Evolutionary conservation across 2,113 vertebrate species (phyloP).

Genomic region (Lonchura striata): DNA sequence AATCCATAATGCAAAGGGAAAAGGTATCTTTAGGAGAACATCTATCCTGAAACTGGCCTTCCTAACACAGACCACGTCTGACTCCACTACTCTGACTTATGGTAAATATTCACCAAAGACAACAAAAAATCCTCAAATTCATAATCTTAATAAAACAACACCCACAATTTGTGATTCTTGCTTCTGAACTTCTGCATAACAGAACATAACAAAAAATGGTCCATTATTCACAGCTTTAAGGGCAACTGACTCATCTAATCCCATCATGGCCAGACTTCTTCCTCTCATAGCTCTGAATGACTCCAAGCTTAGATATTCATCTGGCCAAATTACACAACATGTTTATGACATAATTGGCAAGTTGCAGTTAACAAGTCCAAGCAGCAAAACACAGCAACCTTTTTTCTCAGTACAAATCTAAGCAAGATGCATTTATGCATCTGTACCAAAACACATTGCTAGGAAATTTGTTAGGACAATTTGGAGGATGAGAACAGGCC

Average conservation of each 20-base stretch:
- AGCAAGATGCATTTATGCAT: neutral
- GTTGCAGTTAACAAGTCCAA: neutral
- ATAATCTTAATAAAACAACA: neutral
- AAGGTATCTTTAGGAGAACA: neutral
- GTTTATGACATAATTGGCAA: neutral
- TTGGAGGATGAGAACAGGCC: neutral
- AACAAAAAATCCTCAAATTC: neutral
- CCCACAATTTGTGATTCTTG: neutral
- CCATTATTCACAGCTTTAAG: neutral
- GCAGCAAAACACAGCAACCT: neutral
- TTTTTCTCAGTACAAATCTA: neutral
- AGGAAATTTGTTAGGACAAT: neutral
- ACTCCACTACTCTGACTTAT: neutral
- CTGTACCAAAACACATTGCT: neutral
- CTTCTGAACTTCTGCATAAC: conserved; percentile 11
- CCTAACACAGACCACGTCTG: neutral
- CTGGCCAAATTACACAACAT: neutral
- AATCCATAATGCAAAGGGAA: neutral
- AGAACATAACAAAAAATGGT: neutral
- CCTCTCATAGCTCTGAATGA: neutral
- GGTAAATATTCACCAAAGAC: neutral
- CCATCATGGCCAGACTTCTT: neutral
- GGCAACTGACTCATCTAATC: neutral
- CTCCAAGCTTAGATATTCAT: neutral
- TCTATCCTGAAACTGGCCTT: neutral